Evolutionary conservation across 2,888 invertebrate species (phyloP).

Genomic region (Troglohyphantes excavatus): DNA sequence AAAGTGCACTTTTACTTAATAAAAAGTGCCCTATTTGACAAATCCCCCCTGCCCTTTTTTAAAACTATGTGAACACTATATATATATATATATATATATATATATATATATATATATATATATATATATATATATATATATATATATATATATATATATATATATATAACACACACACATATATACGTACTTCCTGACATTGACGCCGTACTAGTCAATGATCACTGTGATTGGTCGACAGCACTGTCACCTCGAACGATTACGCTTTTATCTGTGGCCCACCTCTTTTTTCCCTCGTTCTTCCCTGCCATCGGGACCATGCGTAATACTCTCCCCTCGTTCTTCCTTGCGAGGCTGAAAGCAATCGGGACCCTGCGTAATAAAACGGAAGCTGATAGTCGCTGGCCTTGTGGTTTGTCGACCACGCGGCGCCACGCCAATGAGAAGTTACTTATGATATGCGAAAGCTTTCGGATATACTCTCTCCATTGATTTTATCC

Average conservation of each 20-base stretch:
- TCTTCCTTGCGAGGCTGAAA: not conserved
- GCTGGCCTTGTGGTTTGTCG: not conserved
- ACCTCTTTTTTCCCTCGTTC: not conserved
- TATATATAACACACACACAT: too few relatives aligned
- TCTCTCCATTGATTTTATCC: conserved; percentile 53
- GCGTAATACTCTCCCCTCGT: too few relatives aligned
- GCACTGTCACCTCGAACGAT: conserved; percentile 13
- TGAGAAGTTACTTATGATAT: conserved; percentile 22
- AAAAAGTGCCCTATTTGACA: too few relatives aligned
- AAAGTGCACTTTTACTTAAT: too few relatives aligned
- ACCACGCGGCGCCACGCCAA: conserved; percentile 30
- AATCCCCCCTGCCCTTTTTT: too few relatives aligned
- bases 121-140: too few relatives aligned
- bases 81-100: too few relatives aligned
- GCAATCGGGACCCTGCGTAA: conserved; percentile 15
- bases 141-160: too few relatives aligned
- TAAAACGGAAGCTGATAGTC: conserved; percentile 37
- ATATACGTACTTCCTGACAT: not conserved
- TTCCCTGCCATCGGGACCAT: too few relatives aligned
- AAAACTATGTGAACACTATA: too few relatives aligned
- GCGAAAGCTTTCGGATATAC: conserved; percentile 36
- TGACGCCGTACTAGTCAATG: conserved; percentile 8
- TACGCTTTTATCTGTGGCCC: not conserved
- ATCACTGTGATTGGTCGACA: conserved; percentile 8
- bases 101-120: too few relatives aligned